Conservation (phyloP, 2,797 vertebrate genomes). For the Meda fulgida region DNA sequence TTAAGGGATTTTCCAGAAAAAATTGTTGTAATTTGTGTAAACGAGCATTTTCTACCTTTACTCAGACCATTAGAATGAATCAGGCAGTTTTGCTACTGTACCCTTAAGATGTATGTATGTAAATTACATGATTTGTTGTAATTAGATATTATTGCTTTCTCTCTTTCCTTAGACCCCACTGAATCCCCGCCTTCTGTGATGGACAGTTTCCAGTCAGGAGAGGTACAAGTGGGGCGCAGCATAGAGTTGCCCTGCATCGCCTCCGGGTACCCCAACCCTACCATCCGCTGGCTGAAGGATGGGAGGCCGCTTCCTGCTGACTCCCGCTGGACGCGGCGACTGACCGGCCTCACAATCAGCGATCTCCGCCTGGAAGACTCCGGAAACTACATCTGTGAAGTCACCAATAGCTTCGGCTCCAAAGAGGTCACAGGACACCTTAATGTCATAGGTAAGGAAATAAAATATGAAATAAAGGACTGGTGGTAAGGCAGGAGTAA, state of each 20-base stretch:
- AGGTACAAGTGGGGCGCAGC: conserved; percentile 86
- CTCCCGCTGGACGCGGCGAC: conserved; percentile 90
- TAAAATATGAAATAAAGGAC: neutral
- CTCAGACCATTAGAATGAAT: neutral
- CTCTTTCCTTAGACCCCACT: conserved; percentile 81
- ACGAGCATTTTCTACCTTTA: neutral
- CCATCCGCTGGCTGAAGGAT: conserved; percentile 95
- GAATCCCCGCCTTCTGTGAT: conserved; percentile 93
- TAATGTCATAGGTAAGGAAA: conserved; percentile 87
- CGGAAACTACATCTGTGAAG: conserved; percentile 96
- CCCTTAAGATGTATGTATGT: neutral
- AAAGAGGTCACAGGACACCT: conserved; percentile 94
- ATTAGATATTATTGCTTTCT: neutral
- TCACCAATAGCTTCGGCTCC: conserved; percentile 97
- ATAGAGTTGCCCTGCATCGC: conserved; percentile 95
- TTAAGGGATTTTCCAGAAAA: neutral
- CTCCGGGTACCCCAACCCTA: conserved; percentile 93
- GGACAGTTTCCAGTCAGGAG: conserved; percentile 94
- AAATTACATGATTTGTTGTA: neutral
- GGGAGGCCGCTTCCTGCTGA: conserved; percentile 90
- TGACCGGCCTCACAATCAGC: conserved; percentile 91
- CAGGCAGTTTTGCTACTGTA: neutral
- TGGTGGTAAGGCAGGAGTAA: conserved; percentile 34
- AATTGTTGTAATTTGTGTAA: neutral
- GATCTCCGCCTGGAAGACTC: conserved; percentile 94